Conservation (phyloP, 2,888 invertebrate species). For the Heliconius cydno region DNA sequence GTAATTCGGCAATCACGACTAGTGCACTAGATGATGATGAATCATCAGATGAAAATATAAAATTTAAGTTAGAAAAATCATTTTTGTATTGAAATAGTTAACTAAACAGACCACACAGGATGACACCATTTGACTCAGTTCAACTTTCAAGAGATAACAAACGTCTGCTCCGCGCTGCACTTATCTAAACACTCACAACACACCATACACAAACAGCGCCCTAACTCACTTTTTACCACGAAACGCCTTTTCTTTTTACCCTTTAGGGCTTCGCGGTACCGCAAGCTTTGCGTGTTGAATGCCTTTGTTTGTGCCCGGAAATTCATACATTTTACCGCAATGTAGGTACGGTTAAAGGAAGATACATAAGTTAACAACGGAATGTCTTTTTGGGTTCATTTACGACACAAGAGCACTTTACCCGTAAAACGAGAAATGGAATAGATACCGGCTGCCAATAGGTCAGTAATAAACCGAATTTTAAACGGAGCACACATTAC, state of each 20-base stretch:
- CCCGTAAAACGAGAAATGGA: conserved; percentile 44
- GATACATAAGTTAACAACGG: conserved; percentile 63
- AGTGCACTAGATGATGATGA: neutral
- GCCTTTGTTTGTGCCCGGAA: conserved; percentile 75
- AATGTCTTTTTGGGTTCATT: conserved; percentile 67
- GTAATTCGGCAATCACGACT: conserved; percentile 48
- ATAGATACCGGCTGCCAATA: conserved; percentile 39
- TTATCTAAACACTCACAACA: conserved; percentile 83
- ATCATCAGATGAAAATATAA: neutral
- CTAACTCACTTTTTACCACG: conserved; percentile 79
- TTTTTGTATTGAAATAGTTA: conserved; percentile 59
- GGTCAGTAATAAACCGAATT: conserved; percentile 45
- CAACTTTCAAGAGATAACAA: conserved; percentile 79
- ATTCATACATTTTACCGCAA: conserved; percentile 76
- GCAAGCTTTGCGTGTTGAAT: conserved; percentile 74
- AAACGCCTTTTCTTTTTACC: conserved; percentile 77
- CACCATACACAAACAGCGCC: conserved; percentile 78
- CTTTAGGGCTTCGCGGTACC: conserved; percentile 73
- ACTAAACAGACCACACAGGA: conserved; percentile 81
- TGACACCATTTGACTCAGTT: conserved; percentile 77
- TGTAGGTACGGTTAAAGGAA: conserved; percentile 66
- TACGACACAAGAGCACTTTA: conserved; percentile 53
- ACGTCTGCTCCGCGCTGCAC: conserved; percentile 77
- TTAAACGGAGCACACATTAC: conserved; percentile 44
- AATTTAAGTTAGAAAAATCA: conserved; percentile 8